phyloP scores from a whole-genome alignment of 2,113 vertebrate species.

The Ophthalmolycus amberensis region DNA sequence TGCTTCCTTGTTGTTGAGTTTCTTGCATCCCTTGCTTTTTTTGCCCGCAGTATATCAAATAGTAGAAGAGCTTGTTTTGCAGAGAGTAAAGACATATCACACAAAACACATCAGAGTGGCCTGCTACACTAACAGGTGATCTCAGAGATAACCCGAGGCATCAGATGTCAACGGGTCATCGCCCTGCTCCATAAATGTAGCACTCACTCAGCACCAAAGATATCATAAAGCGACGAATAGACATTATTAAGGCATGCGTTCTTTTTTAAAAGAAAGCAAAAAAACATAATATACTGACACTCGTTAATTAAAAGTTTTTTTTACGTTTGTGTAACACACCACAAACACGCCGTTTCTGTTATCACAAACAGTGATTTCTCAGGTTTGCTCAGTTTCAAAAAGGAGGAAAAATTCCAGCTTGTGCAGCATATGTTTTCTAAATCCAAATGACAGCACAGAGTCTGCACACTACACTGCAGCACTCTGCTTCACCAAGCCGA shows the following conservation, averaged over 20 bases:
- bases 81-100: not conserved
- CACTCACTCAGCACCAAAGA: not conserved
- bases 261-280: too few species aligned
- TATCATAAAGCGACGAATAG: not conserved
- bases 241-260: too few species aligned
- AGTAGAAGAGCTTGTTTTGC: not conserved
- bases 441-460: not conserved
- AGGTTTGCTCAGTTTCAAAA: not conserved
- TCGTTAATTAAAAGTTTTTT: not conserved
- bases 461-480: not conserved
- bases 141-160: conserved; percentile 3
- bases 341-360: not conserved
- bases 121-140: not conserved
- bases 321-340: not conserved
- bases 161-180: conserved; percentile 6
- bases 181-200: not conserved
- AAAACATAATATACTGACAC: not conserved
- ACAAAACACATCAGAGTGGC: not conserved
- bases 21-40: not conserved
- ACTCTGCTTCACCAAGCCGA: not conserved
- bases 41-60: not conserved
- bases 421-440: not conserved
- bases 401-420: not conserved
- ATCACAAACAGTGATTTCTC: not conserved
- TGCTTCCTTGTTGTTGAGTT: too few species aligned